These are phyloP conservation scores for Pherbina coryleti DNA, from an alignment of 2,888 invertebrate species.

Conservation along the genomic window DNA sequence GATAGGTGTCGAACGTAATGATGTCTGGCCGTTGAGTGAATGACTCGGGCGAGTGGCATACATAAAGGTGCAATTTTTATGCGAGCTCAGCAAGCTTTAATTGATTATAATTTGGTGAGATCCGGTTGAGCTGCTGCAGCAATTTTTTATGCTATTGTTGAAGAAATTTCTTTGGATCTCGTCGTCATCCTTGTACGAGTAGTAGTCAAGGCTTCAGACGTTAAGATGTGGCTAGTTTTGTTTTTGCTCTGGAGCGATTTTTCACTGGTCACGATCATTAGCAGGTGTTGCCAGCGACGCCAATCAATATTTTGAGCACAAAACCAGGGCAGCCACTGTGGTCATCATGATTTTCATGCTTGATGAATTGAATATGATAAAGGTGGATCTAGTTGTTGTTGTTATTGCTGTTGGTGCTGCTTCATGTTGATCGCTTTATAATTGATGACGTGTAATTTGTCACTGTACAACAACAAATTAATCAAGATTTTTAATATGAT, in stretches of 20 bases:
- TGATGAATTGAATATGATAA: neutral
- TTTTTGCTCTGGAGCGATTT: slow-evolving; percentile 25
- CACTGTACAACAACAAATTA: slow-evolving; percentile 44
- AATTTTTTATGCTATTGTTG: neutral
- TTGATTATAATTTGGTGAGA: slow-evolving; percentile 46
- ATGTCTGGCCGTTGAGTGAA: neutral
- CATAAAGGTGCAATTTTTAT: slow-evolving; percentile 45
- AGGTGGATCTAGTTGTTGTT: neutral
- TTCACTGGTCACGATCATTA: slow-evolving; percentile 43
- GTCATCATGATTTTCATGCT: neutral
- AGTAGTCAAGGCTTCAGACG: no score
- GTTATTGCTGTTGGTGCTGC: slow-evolving; percentile 3
- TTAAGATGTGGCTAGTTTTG: neutral
- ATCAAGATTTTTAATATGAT: slow-evolving; percentile 33
- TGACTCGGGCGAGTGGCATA: neutral
- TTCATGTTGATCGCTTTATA: slow-evolving; percentile 30
- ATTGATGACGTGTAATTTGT: slow-evolving; percentile 47
- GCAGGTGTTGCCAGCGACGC: slow-evolving; percentile 42
- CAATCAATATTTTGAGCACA: neutral
- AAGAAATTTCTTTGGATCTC: neutral
- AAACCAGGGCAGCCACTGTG: neutral
- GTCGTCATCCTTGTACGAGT: neutral
- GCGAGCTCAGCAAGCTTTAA: slow-evolving; percentile 48
- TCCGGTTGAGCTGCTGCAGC: slow-evolving; percentile 3
- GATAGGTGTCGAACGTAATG: neutral